phyloP scores from a whole-genome alignment of 2,888 invertebrate genomes.

The Theretra japonica region DNA sequence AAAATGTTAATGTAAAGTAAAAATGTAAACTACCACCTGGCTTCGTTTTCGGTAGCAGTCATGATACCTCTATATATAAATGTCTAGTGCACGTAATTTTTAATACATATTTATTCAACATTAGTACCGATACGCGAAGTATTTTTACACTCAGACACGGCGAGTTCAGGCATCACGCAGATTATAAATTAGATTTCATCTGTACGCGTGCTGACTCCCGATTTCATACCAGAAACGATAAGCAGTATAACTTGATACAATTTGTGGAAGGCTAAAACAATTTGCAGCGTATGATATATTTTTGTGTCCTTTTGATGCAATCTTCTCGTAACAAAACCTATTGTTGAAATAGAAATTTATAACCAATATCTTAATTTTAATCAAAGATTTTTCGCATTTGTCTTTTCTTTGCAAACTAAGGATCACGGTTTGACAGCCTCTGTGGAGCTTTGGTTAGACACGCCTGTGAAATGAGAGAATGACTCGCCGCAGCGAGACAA shows the following conservation, averaged over 20 bases:
- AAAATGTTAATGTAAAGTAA: too few relatives aligned
- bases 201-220: constrained; percentile 51
- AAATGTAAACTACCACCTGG: too few relatives aligned
- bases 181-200: constrained; percentile 68
- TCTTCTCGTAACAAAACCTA: background rate
- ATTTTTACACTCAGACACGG: constrained; percentile 54
- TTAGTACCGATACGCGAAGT: constrained; percentile 58
- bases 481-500: too few relatives aligned
- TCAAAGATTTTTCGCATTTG: too few relatives aligned
- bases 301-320: background rate
- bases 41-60: too few relatives aligned
- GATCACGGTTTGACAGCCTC: too few relatives aligned
- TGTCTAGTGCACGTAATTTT: constrained; percentile 65
- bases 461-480: too few relatives aligned
- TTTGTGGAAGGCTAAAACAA: constrained; percentile 34
- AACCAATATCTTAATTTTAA: too few relatives aligned
- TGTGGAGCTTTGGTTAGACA: too few relatives aligned
- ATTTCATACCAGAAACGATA: constrained; percentile 44
- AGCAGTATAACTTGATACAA: constrained; percentile 39
- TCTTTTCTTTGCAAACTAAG: too few relatives aligned
- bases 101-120: constrained; percentile 78
- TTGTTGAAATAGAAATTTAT: background rate
- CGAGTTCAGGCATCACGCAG: constrained; percentile 54
- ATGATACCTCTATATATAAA: too few relatives aligned
- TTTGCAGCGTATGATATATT: constrained; percentile 24